Evolutionary conservation across 2,888 invertebrate genomes (phyloP).

Genomic region (Stomorhina lunata): DNA sequence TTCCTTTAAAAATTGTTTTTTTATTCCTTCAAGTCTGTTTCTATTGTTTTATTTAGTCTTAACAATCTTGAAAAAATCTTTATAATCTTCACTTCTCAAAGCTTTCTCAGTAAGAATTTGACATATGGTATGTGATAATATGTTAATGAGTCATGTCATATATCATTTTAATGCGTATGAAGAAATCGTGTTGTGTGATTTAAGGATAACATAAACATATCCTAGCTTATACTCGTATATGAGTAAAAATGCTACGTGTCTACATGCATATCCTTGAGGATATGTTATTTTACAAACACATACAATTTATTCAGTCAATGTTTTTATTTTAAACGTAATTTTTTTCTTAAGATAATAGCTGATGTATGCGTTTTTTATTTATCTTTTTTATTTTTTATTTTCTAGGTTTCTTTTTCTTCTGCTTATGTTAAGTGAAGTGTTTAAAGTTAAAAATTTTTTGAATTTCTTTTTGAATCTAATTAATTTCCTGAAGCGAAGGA

Average conservation of each 20-base stretch:
- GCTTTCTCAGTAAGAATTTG: slow-evolving; percentile 66
- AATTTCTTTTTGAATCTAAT: slow-evolving; percentile 72
- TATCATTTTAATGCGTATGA: slow-evolving; percentile 73
- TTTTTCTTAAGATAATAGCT: slow-evolving; percentile 75
- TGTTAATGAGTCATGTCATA: slow-evolving; percentile 78
- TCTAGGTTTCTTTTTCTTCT: neutral
- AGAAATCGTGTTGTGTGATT: slow-evolving; percentile 51
- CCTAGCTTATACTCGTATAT: neutral
- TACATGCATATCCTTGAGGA: slow-evolving; percentile 76
- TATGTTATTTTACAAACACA: slow-evolving; percentile 67
- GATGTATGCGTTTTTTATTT: slow-evolving; percentile 68
- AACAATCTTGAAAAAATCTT: neutral
- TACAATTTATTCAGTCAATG: slow-evolving; percentile 29
- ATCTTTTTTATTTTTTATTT: slow-evolving; percentile 32
- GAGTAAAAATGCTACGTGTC: slow-evolving; percentile 71
- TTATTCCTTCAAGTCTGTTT: no score
- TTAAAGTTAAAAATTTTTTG: slow-evolving; percentile 37
- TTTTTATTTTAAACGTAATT: slow-evolving; percentile 54
- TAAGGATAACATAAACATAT: slow-evolving; percentile 27
- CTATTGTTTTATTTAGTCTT: no score
- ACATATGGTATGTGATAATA: slow-evolving; percentile 78
- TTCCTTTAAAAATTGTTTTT: no score
- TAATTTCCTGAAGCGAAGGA: slow-evolving; percentile 71
- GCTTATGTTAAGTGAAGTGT: slow-evolving; percentile 36
- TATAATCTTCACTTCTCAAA: neutral